Base-by-base conservation (phyloP, 1,140 invertebrate genomes). In the Meloidogyne chitwoodi region DNA sequence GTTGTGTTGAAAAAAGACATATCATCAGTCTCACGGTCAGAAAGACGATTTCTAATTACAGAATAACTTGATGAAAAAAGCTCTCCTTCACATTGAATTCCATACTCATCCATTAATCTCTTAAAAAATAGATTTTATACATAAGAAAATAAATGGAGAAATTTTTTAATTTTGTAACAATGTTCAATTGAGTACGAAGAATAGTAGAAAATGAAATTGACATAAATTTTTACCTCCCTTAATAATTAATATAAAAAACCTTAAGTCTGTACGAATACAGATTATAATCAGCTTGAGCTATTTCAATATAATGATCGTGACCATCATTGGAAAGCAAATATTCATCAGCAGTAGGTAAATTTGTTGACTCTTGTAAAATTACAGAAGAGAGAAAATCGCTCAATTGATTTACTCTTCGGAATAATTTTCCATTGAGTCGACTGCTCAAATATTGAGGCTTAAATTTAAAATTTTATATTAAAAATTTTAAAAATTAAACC, bases 71-170 rank as follows among this genome's bases (percentile, higher is more conserved):
- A 75, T 34, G 80, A 76, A 29, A 86, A 76, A 12, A 79, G 68
- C 67, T 86, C 85, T 2, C 75, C 68, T 80, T 85, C 84, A 34
- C 66, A 75, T 22, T 73, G 34, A 31, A 86, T 76, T 4, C 84
- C 84, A 72, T 84, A 85, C 22, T 74, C 74, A n/a, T 85, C 74
- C 66, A 86, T 72, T 16, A 86, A 69, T 63, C 80, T 77, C 41
- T 85, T 38, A 81, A 67, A 26, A 56, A 1, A 22, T 67, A 22
- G 26, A 67, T 26, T 8, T 4, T 65, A 14, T 65, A 65, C 1
- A 2, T 12, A 65, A 1, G 0, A 65, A 19, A n/a, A n/a, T n/a
- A n/a, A n/a, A n/a, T n/a, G n/a, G n/a, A n/a, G n/a, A n/a, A n/a
- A n/a, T n/a, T n/a, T n/a, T n/a, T n/a, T n/a, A n/a, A n/a, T n/a